Percentiles rank a stretch among this genome's conserved stretches.
Conservation (phyloP, 2,797 vertebrate species). For the Parambassis ranga region DNA sequence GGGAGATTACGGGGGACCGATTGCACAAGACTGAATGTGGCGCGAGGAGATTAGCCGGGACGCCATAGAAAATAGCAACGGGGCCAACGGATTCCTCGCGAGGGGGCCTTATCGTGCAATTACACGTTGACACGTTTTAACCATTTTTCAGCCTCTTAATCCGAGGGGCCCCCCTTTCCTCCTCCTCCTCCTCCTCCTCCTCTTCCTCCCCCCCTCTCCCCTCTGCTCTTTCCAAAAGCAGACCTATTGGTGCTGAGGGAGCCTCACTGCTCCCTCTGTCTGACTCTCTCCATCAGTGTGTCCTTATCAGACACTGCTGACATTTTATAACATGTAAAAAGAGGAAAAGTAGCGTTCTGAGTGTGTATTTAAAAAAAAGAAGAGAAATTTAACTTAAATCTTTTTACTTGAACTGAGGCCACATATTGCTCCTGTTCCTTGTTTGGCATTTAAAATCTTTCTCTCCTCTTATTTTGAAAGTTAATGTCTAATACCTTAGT, state of each 20-base stretch:
- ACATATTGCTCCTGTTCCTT: too few species aligned
- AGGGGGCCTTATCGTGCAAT: constrained; percentile 99
- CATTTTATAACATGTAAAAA: not conserved
- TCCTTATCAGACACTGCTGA: constrained; percentile 8
- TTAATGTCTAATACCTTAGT: too few species aligned
- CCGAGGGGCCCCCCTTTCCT: constrained; percentile 79
- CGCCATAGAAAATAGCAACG: constrained; percentile 95
- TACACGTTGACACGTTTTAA: constrained; percentile 99
- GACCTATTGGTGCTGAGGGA: constrained; percentile 75
- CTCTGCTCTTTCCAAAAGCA: constrained; percentile 84
- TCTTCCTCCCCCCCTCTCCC: constrained; percentile 11
- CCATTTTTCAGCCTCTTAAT: constrained; percentile 99
- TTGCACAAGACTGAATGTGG: constrained; percentile 98
- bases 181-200: constrained; percentile 3
- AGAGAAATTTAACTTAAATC: too few species aligned
- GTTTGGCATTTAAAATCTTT: too few species aligned
- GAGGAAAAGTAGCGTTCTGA: too few species aligned
- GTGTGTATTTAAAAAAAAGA: too few species aligned
- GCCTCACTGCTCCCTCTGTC: constrained; percentile 40
- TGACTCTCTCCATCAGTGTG: constrained; percentile 50
- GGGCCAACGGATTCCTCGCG: constrained; percentile 98
- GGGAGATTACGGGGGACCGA: constrained; percentile 99
- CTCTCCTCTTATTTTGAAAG: too few species aligned
- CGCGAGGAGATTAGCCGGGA: constrained; percentile 92
- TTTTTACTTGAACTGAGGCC: too few species aligned